Conservation (phyloP, 2,888 invertebrate species). For the Andrena marginata region DNA sequence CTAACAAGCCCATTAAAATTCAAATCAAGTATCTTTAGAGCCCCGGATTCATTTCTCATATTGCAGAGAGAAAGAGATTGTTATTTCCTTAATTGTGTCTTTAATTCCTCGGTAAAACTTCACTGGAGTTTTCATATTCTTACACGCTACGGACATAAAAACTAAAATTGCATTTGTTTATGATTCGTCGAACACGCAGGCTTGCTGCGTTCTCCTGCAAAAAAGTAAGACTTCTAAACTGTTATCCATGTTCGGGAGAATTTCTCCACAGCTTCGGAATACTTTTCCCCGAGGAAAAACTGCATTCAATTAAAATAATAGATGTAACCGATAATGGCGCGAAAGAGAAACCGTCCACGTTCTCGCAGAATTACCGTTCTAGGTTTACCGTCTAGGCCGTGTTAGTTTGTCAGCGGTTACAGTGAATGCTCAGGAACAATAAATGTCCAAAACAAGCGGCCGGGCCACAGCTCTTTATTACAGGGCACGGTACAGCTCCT, state of each 20-base stretch:
- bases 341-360: neutral
- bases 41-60: too few species aligned
- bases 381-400: too few species aligned
- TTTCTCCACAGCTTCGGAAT: neutral
- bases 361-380: constrained; percentile 18
- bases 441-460: neutral
- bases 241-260: neutral
- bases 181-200: neutral
- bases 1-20: neutral
- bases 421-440: constrained; percentile 38
- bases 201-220: neutral
- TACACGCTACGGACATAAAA: too few species aligned
- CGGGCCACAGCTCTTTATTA: constrained; percentile 11
- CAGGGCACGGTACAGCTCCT: neutral
- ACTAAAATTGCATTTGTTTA: too few species aligned
- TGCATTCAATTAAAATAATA: neutral
- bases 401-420: constrained; percentile 26
- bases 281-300: neutral
- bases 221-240: neutral
- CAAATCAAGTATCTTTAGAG: neutral
- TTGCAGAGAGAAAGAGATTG: too few species aligned
- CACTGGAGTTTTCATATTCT: too few species aligned
- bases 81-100: too few species aligned
- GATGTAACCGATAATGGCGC: neutral
- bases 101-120: too few species aligned